phyloP scores from a whole-genome alignment of 2,888 invertebrate genomes.

The Eristalinus sepulchralis region DNA sequence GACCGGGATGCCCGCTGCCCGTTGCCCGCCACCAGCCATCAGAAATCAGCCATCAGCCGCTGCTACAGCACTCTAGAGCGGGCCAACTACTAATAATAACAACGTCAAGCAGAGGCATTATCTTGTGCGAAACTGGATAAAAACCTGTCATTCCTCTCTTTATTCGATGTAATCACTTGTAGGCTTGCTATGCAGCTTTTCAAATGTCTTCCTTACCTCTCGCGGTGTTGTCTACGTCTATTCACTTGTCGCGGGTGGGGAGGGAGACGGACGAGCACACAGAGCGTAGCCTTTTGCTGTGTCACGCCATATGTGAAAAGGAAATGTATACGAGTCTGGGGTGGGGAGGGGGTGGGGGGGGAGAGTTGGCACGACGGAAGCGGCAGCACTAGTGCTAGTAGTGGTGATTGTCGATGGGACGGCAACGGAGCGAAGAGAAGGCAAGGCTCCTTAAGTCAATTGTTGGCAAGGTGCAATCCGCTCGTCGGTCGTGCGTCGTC shows the following conservation, averaged over 20 bases:
- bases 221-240: background rate
- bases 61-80: background rate
- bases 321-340: slow-evolving; percentile 9
- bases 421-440: background rate
- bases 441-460: background rate
- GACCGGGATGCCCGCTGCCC: background rate
- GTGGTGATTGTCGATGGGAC: background rate
- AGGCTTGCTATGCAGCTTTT: slow-evolving; percentile 66
- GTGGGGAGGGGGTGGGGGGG: background rate
- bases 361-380: background rate
- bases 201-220: slow-evolving; percentile 55
- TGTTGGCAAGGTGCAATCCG: background rate
- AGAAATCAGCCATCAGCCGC: no score
- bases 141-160: slow-evolving; percentile 70
- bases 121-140: slow-evolving; percentile 68
- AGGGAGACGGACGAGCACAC: background rate
- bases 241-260: background rate
- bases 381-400: no score
- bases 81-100: slow-evolving; percentile 63
- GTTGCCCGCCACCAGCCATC: background rate
- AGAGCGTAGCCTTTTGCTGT: background rate
- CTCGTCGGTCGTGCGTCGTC: background rate
- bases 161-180: slow-evolving; percentile 69
- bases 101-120: slow-evolving; percentile 58
- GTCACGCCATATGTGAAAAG: slow-evolving; percentile 48